Evolutionary conservation across 2,113 vertebrate species (phyloP).

Genomic region (Agapornis roseicollis): DNA sequence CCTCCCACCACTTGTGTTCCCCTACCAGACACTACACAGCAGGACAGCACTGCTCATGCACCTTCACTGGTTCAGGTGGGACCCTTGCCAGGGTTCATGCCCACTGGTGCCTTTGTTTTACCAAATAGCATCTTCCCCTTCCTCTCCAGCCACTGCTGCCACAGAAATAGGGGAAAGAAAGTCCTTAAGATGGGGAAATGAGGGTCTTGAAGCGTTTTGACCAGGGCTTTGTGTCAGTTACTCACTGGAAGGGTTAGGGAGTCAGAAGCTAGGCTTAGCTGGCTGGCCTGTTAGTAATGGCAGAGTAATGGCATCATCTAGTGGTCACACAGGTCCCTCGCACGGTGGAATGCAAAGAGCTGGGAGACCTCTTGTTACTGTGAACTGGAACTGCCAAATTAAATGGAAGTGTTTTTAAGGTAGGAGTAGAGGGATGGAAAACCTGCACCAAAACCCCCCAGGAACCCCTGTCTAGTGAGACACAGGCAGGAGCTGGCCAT

Average conservation of each 20-base stretch:
- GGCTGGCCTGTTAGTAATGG: not conserved
- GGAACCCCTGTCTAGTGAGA: not conserved
- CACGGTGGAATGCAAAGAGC: rapidly evolving
- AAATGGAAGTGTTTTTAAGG: not conserved
- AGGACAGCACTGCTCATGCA: not conserved
- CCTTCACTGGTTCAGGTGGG: not conserved
- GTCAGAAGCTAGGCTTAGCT: not conserved
- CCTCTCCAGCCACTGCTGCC: not conserved
- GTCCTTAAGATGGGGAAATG: not conserved
- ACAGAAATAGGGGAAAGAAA: not conserved
- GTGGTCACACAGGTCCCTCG: not conserved
- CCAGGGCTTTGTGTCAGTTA: not conserved
- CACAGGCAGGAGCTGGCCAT: not conserved
- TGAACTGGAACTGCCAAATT: not conserved
- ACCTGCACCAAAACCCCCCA: rapidly evolving
- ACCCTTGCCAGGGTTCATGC: not conserved
- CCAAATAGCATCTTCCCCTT: not conserved
- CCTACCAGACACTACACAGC: not conserved
- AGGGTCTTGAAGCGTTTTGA: not conserved
- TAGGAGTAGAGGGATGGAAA: not conserved
- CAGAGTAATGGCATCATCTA: constrained; percentile 25
- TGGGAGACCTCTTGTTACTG: not conserved
- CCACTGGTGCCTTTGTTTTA: not conserved
- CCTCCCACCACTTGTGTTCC: not conserved
- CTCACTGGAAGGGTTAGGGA: not conserved